Evolutionary conservation across 2,888 invertebrate species (phyloP).

Genomic region (Pheosia gnoma): DNA sequence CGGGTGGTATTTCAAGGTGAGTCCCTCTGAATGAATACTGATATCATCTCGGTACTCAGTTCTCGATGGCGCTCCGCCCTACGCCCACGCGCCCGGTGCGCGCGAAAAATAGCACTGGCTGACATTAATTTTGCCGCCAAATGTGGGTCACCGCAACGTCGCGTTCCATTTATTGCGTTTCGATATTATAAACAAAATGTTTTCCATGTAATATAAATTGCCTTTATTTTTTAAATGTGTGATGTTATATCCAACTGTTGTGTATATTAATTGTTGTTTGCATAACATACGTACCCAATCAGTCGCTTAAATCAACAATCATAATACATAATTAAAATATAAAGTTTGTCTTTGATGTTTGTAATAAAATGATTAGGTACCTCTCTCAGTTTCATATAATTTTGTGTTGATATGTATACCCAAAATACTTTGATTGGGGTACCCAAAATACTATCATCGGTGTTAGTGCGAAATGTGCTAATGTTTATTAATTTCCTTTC

Average conservation of each 20-base stretch:
- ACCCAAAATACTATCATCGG: too few species aligned
- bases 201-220: slow-evolving; percentile 24
- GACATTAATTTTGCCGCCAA: slow-evolving; percentile 70
- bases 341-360: too few species aligned
- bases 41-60: slow-evolving; percentile 40
- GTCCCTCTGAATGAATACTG: slow-evolving; percentile 23
- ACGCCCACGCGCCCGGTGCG: slow-evolving; percentile 43
- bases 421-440: too few species aligned
- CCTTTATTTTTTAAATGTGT: slow-evolving; percentile 9
- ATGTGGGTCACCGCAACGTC: slow-evolving; percentile 56
- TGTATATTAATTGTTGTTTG: too few species aligned
- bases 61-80: slow-evolving; percentile 42
- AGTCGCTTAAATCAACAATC: too few species aligned
- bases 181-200: slow-evolving; percentile 24
- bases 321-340: too few species aligned
- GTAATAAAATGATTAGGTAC: too few species aligned
- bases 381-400: too few species aligned
- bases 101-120: slow-evolving; percentile 68
- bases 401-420: too few species aligned
- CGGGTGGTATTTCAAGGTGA: slow-evolving; percentile 47
- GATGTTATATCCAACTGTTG: not conserved
- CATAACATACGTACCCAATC: too few species aligned
- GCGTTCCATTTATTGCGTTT: slow-evolving; percentile 48
- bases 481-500: slow-evolving; percentile 34
- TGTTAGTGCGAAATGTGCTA: slow-evolving; percentile 9